Evolutionary conservation across 2,888 invertebrate species (phyloP), one percentile per base, ranked within the genome.

Genomic region (Iphiclides podalirius): DNA sequence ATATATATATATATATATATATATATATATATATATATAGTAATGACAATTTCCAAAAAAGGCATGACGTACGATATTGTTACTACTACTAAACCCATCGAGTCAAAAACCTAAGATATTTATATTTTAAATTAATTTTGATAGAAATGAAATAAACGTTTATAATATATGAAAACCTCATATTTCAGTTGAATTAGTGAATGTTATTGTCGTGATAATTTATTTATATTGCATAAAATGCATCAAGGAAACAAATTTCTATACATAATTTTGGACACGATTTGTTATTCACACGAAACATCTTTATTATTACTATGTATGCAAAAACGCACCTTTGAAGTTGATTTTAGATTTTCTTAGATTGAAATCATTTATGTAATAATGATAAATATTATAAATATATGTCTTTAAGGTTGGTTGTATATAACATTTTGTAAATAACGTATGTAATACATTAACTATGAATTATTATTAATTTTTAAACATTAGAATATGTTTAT

Each of bases 281-380:
- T n/a, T n/a, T 38, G 26, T 45, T 28, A 15, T 14, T 31, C 20
- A 31, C 38, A 33, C 38, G 20, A 14, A 11, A 26, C 8, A 4
- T 26, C 3, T 26, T 28, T 40, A 14, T 40, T 11, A 14, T 58
- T 59, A 53, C 9, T 57, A 52, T 50, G 39, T 60, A 64, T 59
- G 59, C 56, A 61, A 57, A 61, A 65, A 63, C 67, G 74, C 72
- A 75, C 72, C 60, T 59, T 48, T 61, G 66, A 72, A 69, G 67
- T 66, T 66, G 57, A 63, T 69, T 31, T 70, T 66, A 60, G 67
- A 67, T 63, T 60, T 70, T 64, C 55, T 63, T 56, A 52, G 44
- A 52, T 47, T 58, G 55, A 49, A 54, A 34, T 58, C 61, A 67
- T 60, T 60, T 57, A 47, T 34, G 4, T 42, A 47, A 52, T 53